Base-by-base conservation (phyloP, 2,113 vertebrate species). In the Apteryx mantelli region DNA sequence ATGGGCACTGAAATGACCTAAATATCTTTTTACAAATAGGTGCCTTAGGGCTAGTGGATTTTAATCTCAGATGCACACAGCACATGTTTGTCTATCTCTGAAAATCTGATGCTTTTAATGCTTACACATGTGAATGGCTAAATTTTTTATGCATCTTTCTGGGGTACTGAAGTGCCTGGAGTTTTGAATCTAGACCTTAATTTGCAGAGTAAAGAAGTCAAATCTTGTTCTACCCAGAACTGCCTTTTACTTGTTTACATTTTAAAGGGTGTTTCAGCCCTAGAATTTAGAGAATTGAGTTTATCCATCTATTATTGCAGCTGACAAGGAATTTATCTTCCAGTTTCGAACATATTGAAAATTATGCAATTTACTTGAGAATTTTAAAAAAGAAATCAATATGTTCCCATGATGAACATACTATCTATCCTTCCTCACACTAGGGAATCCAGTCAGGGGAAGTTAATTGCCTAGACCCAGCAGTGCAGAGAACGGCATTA, bases 381-480 rank as follows among this genome's bases (percentile, higher is more conserved):
- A 94, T 95, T 97, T 96, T 40, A 91, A 93, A 95, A 66, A 95
- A 95, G 46, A 97, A 93, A 86, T 76, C 93, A 93, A 78, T 96
- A 95, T 92, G 88, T 91, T 91, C 74, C 71, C 80, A 85, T 93
- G 93, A 96, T 95, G 97, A 98, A 97, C 92, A 97, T 65, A 96
- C 77, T 82, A 53, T 95, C 95, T 97, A 46, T 95, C 86, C 76
- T 91, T 96, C 55, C 89, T 91, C 42, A 79, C 94, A 71, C 82
- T 96, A 63, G 61, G 91, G 91, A 98, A 98, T 91, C 82, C 80
- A 97, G 96, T 97, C 96, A 97, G 68, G 81, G 85, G 91, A 96
- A 98, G 94, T 98, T 98, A 98, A 98, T 98, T 98, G 97, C 95
- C 94, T 97, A 94, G 96, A 97, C 94, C 83, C 89, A 53, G 89